Percentiles rank a stretch among this genome's conserved stretches.
Conservation (phyloP, 2,888 invertebrate genomes). For the Cantharis rufa region DNA sequence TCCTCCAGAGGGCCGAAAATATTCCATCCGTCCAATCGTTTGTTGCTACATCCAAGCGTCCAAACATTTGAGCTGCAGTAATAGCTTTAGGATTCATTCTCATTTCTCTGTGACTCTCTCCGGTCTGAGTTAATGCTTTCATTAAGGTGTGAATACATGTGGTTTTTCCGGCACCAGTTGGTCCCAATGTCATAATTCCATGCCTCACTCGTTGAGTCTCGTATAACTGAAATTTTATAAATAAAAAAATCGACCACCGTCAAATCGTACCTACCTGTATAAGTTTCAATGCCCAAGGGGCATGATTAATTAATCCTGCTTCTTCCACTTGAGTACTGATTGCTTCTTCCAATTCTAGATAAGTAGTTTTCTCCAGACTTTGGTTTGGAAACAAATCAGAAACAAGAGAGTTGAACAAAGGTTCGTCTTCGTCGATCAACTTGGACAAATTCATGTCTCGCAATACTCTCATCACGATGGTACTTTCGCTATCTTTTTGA, state of each 20-base stretch:
- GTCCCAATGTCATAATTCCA: conserved; percentile 95
- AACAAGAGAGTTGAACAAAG: conserved; percentile 93
- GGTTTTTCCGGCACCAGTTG: conserved; percentile 94
- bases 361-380: conserved; percentile 87
- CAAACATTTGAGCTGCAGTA: conserved; percentile 97
- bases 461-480: conserved; percentile 95
- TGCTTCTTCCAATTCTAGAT: conserved; percentile 86
- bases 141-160: conserved; percentile 88
- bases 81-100: conserved; percentile 98
- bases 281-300: conserved; percentile 93
- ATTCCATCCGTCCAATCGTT: conserved; percentile 99
- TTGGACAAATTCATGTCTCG: conserved; percentile 98
- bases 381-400: conserved; percentile 96
- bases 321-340: conserved; percentile 82
- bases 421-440: conserved; percentile 96
- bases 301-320: conserved; percentile 83
- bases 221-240: conserved; percentile 66
- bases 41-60: conserved; percentile 92
- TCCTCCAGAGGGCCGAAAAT: conserved; percentile 94
- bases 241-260: neutral
- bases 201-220: conserved; percentile 95
- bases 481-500: conserved; percentile 90
- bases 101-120: conserved; percentile 87
- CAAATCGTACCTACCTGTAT: conserved; percentile 74
- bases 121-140: conserved; percentile 86